Evolutionary conservation across 2,113 vertebrate genomes (phyloP).

Genomic region (Neotragus pygmaeus): DNA sequence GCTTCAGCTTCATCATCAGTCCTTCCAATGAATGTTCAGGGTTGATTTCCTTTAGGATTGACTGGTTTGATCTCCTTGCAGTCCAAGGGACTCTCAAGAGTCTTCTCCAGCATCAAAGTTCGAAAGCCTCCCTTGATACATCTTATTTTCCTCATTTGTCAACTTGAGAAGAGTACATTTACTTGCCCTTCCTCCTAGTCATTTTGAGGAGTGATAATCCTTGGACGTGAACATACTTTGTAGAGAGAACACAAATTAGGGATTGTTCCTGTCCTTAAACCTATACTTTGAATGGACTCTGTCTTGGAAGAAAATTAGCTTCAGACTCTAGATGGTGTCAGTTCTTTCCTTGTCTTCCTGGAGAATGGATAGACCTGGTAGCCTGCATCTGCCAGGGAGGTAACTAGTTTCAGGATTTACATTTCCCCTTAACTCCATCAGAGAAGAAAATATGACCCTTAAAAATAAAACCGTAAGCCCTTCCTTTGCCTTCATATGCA

Average conservation of each 20-base stretch:
- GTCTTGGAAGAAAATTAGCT: neutral
- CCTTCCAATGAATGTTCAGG: neutral
- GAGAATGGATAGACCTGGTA: neutral
- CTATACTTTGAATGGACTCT: neutral
- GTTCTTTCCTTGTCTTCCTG: neutral
- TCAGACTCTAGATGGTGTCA: neutral
- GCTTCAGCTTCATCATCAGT: neutral
- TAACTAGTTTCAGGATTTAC: neutral
- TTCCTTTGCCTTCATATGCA: neutral
- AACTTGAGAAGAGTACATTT: neutral
- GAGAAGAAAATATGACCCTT: neutral
- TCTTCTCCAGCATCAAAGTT: neutral
- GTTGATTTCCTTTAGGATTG: neutral
- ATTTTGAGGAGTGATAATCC: neutral
- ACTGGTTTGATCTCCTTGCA: neutral
- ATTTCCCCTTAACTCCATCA: neutral
- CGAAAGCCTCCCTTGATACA: neutral
- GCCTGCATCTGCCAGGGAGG: neutral
- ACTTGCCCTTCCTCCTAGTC: neutral
- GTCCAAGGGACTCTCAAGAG: neutral
- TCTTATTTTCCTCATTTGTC: neutral
- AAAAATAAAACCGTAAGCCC: neutral
- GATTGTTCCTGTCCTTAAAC: neutral
- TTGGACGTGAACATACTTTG: neutral
- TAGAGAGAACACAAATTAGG: neutral